Conservation (phyloP, 2,113 vertebrate species). For the Gavialis gangeticus region DNA sequence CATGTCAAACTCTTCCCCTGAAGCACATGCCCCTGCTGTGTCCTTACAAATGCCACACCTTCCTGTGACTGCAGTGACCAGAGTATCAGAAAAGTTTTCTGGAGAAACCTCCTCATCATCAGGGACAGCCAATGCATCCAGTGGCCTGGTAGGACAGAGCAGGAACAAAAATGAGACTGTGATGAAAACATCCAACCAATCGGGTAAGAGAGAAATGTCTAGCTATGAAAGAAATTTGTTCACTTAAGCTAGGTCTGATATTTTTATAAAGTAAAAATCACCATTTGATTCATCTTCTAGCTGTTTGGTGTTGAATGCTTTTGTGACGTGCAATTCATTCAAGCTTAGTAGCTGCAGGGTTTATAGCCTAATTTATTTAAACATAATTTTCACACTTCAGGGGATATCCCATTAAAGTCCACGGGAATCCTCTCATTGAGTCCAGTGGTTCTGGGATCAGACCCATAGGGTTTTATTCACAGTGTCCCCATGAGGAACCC, state of each 20-base stretch:
- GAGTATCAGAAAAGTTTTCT: constrained; percentile 75
- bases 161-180: constrained; percentile 63
- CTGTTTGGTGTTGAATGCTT: not conserved
- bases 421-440: not conserved
- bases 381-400: not conserved
- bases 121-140: constrained; percentile 68
- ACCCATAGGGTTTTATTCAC: not conserved
- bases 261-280: not conserved
- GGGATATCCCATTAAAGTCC: not conserved
- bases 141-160: constrained; percentile 62
- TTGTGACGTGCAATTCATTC: not conserved
- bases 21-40: constrained; percentile 82
- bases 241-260: not conserved
- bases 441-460: not conserved
- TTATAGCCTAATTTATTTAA: not conserved
- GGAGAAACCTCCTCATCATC: constrained; percentile 68
- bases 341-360: not conserved
- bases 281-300: not conserved
- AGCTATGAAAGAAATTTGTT: not conserved
- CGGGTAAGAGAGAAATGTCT: constrained; percentile 76
- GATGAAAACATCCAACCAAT: constrained; percentile 77
- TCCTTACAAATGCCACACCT: constrained; percentile 86
- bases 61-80: constrained; percentile 87
- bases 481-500: not conserved
- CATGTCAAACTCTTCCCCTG: constrained; percentile 47